Percentiles rank a stretch among this genome's conserved stretches.
Evolutionary conservation across 2,113 vertebrate species (phyloP).

Genomic region (Corvus cornix): DNA sequence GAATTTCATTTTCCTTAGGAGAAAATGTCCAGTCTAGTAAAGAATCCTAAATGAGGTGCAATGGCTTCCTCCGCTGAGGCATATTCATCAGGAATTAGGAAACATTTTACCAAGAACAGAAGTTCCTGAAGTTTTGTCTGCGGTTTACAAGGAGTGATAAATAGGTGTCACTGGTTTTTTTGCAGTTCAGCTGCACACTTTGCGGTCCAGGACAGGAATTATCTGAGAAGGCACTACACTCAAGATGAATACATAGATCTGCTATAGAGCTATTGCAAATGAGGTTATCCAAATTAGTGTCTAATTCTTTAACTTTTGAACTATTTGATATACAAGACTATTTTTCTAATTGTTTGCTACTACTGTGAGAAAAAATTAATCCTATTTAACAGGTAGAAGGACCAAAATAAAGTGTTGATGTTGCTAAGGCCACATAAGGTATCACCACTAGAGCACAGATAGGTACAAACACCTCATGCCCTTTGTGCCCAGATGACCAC

Average conservation of each 20-base stretch:
- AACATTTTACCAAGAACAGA: not conserved
- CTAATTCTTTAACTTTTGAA: not conserved
- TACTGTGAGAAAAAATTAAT: not conserved
- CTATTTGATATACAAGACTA: not conserved
- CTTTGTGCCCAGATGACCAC: not conserved
- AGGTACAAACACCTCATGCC: not conserved
- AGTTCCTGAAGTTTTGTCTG: not conserved
- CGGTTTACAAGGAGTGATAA: not conserved
- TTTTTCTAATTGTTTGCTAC: not conserved
- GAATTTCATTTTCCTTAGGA: not conserved
- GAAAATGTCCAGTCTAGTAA: not conserved
- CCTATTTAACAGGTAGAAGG: not conserved
- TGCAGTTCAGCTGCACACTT: not conserved
- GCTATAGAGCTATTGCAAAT: not conserved
- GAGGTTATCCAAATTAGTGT: not conserved
- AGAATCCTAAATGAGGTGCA: not conserved
- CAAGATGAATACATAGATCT: not conserved
- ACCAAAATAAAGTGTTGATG: not conserved
- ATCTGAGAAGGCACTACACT: not conserved
- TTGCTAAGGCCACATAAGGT: not conserved
- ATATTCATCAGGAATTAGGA: not conserved
- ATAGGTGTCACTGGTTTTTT: not conserved
- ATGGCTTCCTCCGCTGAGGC: not conserved
- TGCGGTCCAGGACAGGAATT: not conserved
- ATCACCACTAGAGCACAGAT: not conserved